Evolutionary conservation across 2,113 vertebrate genomes (phyloP).

Genomic region (Bubo scandiacus): DNA sequence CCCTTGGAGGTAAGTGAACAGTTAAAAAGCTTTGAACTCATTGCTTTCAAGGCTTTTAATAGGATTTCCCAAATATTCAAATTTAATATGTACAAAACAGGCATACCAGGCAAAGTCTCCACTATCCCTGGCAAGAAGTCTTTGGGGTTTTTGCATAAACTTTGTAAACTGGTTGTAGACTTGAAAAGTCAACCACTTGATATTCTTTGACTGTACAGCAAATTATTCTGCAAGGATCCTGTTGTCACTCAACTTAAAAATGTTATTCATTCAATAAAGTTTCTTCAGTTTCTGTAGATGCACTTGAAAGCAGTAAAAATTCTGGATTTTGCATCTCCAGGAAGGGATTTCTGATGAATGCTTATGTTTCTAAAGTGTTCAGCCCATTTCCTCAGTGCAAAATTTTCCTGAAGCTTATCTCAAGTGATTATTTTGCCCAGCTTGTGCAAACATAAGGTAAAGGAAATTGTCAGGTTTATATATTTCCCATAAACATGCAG

Average conservation of each 20-base stretch:
- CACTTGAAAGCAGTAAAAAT: not conserved
- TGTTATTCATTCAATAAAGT: not conserved
- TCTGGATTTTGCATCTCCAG: not conserved
- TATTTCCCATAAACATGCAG: not conserved
- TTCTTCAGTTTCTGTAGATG: not conserved
- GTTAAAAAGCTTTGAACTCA: constrained; percentile 10
- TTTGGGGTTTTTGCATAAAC: not conserved
- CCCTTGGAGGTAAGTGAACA: not conserved
- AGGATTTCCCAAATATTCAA: not conserved
- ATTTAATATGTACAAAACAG: not conserved
- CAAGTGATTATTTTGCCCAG: not conserved
- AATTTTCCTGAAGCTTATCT: not conserved
- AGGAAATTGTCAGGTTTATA: not conserved
- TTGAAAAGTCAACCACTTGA: not conserved
- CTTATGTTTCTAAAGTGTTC: not conserved
- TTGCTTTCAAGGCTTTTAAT: not conserved
- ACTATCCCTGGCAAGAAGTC: not conserved
- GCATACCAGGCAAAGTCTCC: not conserved
- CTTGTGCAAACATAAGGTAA: not conserved
- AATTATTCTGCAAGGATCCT: not conserved
- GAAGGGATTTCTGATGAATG: not conserved
- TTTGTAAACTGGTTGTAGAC: not conserved
- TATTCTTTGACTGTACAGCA: not conserved
- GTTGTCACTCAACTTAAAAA: not conserved
- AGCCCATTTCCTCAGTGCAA: not conserved